Evolutionary conservation across 2,113 vertebrate genomes (phyloP).

Genomic region (Prinia subflava): DNA sequence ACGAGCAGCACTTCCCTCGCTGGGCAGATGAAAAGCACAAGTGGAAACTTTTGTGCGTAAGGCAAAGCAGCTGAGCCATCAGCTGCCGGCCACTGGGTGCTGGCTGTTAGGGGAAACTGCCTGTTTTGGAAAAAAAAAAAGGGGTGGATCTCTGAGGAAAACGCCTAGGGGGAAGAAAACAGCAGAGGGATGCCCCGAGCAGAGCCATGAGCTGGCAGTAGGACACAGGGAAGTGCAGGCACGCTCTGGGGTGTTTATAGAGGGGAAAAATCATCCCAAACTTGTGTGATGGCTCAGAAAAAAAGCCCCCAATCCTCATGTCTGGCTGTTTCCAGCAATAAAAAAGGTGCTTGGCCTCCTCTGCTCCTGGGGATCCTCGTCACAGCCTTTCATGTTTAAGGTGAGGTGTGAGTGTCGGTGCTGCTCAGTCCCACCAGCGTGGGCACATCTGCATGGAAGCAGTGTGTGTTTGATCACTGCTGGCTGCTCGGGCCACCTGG

Average conservation of each 20-base stretch:
- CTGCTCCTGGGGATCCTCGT: background rate
- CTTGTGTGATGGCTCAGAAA: background rate
- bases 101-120: background rate
- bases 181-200: background rate
- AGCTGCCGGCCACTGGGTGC: background rate
- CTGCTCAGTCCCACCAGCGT: background rate
- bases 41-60: background rate
- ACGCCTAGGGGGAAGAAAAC: background rate
- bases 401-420: accelerated
- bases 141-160: background rate
- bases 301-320: background rate
- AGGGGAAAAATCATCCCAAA: background rate
- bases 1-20: background rate
- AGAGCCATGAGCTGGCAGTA: background rate
- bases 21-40: background rate
- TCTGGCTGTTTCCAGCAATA: background rate
- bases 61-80: background rate
- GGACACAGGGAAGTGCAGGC: background rate
- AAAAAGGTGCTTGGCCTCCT: background rate
- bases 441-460: background rate
- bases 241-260: background rate
- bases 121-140: background rate
- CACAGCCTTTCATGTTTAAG: background rate
- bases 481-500: background rate
- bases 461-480: background rate